Evolutionary conservation across 1,140 invertebrate species (phyloP), one percentile per base, ranked within the genome.

Genomic region (Cydia splendana): DNA sequence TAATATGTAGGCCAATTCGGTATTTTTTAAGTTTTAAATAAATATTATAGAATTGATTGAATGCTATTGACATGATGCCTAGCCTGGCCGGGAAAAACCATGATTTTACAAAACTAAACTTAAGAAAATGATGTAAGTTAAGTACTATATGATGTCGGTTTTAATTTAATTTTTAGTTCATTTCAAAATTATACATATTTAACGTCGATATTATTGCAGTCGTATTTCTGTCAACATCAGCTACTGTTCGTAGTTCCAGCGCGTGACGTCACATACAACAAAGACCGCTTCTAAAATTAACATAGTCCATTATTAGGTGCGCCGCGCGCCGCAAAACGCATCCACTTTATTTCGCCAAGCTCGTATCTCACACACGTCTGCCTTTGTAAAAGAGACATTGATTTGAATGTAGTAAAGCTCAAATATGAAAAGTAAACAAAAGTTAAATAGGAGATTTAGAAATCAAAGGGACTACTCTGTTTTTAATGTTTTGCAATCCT

Each of bases 251-350:
- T 62, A 20, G 57, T 62, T 62, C 57, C 57, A 62, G 57, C n/a
- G 15, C n/a, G 18, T 62, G 57, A 62, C 57, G 57, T 62, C 57
- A 62, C 57, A 24, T 2, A 62, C 20, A 12, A 62, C 57, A 62
- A 62, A 62, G 57, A 62, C 57, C 57, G 10, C 57, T 62, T 62
- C 57, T 62, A 62, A 62, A 62, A 62, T 62, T 62, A 62, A 62
- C 57, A 24, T 62, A 10, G 57, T 10, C 57, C 57, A 62, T 62
- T 62, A 62, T 24, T 62, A 62, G 57, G 57, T 24, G 57, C 57
- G 57, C 18, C 20, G 15, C 57, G 57, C 57, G 20, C 18, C 57
- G 20, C 57, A 24, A 62, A 62, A 62, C n/a, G 57, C 57, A 62
- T 62, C 57, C 20, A 24, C 18, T 62, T 24, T 24, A 24, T 20